Evolutionary conservation across 2,888 invertebrate species (phyloP), one percentile per base, ranked within the genome.

Genomic region (Oligia strigilis): DNA sequence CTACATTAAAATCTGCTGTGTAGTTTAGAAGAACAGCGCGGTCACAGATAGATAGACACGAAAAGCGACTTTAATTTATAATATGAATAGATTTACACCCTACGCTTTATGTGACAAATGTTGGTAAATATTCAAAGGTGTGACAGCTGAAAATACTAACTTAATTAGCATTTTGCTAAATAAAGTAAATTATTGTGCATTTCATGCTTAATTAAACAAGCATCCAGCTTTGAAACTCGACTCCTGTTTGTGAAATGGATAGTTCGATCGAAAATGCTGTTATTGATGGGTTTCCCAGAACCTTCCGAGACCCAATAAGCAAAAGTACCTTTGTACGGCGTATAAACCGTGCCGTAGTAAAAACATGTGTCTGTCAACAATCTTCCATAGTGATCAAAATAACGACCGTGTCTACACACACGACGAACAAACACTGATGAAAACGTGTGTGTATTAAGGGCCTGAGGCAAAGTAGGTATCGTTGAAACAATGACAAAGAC

Each of bases 231-330:
- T 78, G 46, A 60, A 73, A 49, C 55, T n/a, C n/a, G 40, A 9
- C 75, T n/a, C 77, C 67, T 72, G 77, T 72, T 77, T 72, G 5
- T 77, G 64, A 72, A 58, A 64, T 55, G 19, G 40, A 60, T 66
- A 60, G 36, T 52, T 71, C 36, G 17, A 70, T 66, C 17, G 58
- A 36, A 49, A 64, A 58, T 60, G n/a, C 40, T 64, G 14, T 65
- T 60, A 23, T 60, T 29, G 11, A 4, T 14, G 0, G 9, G 5
- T 72, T 67, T 43, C 0, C 64, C 9, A 72, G 29, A 71, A 75
- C 19, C 14, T n/a, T 40, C 11, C n/a, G 2, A 60, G n/a, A 40
- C 3, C n/a, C 11, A 40, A 11, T 17, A 40, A 58, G 40, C 4
- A 55, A 60, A n/a, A 4, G 4, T 71, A 23, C 19, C 36, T 65